A percentile compares a stretch with the other conserved stretches of the same genome.
phyloP scores from a whole-genome alignment of 2,888 invertebrate genomes.

The Peribatodes rhomboidaria region DNA sequence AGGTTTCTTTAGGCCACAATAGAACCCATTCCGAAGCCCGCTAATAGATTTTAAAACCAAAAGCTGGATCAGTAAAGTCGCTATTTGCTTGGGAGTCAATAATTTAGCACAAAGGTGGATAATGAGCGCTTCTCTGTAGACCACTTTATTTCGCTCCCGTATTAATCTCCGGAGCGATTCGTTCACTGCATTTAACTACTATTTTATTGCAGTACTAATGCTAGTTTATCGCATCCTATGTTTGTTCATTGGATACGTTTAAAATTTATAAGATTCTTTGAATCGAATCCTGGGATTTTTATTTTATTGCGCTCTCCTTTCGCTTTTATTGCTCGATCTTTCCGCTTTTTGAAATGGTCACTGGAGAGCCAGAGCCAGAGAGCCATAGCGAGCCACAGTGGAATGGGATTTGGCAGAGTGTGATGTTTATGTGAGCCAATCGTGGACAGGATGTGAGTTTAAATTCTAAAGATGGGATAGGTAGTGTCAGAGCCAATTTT shows the following conservation, averaged over 20 bases:
- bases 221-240: slow-evolving; percentile 53
- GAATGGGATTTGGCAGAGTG: slow-evolving; percentile 43
- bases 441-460: slow-evolving; percentile 32
- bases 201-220: slow-evolving; percentile 64
- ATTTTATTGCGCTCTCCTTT: slow-evolving; percentile 28
- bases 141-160: slow-evolving; percentile 55
- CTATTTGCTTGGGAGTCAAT: slow-evolving; percentile 19
- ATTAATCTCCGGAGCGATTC: slow-evolving; percentile 63
- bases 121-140: slow-evolving; percentile 45
- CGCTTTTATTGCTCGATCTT: slow-evolving; percentile 42
- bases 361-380: slow-evolving; percentile 29
- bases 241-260: slow-evolving; percentile 46
- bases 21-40: neutral
- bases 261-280: slow-evolving; percentile 44
- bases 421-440: slow-evolving; percentile 40
- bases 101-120: slow-evolving; percentile 40
- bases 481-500: slow-evolving; percentile 21
- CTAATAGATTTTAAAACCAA: slow-evolving; percentile 7
- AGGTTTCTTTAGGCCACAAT: slow-evolving; percentile 32
- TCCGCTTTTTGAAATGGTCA: slow-evolving; percentile 37
- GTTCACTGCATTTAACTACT: slow-evolving; percentile 60
- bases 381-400: neutral
- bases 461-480: slow-evolving; percentile 24
- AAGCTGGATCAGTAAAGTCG: slow-evolving; percentile 7
- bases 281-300: slow-evolving; percentile 37